phyloP scores from a whole-genome alignment of 2,797 vertebrate species.

The Monodelphis domestica region DNA sequence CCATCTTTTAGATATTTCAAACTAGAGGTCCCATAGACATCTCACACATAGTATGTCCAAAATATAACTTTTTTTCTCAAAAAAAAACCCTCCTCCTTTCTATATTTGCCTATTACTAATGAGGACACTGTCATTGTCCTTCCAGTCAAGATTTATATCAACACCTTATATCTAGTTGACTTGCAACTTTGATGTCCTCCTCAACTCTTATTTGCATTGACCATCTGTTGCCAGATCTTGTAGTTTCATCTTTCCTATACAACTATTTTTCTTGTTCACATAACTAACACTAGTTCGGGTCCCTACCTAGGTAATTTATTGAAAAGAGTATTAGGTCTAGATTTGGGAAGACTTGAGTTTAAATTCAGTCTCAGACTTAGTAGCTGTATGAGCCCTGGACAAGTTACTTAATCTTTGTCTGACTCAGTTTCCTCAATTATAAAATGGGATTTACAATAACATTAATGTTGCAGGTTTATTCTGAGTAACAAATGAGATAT shows the following conservation, averaged over 20 bases:
- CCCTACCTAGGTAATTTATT: background rate
- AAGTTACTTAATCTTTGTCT: too few species aligned
- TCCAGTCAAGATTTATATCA: background rate
- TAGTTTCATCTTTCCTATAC: background rate
- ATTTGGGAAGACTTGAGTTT: background rate
- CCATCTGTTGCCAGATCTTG: background rate
- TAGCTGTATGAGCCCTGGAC: too few species aligned
- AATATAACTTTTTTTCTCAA: background rate
- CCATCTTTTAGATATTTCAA: background rate
- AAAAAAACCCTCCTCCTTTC: background rate
- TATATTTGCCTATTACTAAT: background rate
- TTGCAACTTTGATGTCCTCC: background rate
- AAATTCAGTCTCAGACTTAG: background rate
- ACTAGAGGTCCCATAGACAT: background rate
- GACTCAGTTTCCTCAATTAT: background rate
- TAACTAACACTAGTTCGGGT: too few species aligned
- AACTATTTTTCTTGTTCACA: background rate
- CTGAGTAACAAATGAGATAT: background rate
- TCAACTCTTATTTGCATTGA: background rate
- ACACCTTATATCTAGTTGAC: background rate
- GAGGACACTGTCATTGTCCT: background rate
- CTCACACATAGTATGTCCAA: background rate
- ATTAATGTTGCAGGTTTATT: background rate
- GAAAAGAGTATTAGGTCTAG: too few species aligned
- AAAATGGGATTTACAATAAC: background rate